Evolutionary conservation across 2,888 invertebrate species (phyloP).

Genomic region (Hypomecis atomaria): DNA sequence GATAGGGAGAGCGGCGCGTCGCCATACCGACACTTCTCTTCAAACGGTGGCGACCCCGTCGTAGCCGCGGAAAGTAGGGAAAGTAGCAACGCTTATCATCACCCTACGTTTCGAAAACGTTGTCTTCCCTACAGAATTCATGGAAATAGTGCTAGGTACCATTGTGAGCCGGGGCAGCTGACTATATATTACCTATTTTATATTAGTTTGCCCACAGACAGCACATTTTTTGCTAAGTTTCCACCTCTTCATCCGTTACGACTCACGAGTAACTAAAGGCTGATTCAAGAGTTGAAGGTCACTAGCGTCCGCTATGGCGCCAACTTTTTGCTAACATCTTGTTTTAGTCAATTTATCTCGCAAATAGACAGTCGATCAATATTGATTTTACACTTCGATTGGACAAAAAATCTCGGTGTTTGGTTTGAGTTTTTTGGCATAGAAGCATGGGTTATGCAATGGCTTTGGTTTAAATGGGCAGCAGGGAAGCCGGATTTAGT

Average conservation of each 20-base stretch:
- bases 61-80: too few relatives aligned
- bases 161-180: too few relatives aligned
- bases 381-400: constrained; percentile 18
- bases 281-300: constrained; percentile 50
- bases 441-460: neutral
- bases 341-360: constrained; percentile 27
- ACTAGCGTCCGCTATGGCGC: constrained; percentile 54
- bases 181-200: neutral
- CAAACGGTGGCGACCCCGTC: too few relatives aligned
- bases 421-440: neutral
- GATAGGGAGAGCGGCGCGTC: too few relatives aligned
- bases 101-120: too few relatives aligned
- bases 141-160: too few relatives aligned
- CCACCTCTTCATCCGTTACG: neutral
- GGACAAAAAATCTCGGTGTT: constrained; percentile 9
- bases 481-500: too few relatives aligned
- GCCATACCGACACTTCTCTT: too few relatives aligned
- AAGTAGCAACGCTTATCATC: too few relatives aligned
- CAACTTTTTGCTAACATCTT: constrained; percentile 53
- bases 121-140: too few relatives aligned
- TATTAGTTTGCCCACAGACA: neutral
- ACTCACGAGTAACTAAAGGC: neutral
- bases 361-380: constrained; percentile 27
- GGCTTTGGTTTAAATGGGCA: too few relatives aligned
- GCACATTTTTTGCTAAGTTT: neutral